Conservation (phyloP, 2,888 invertebrate genomes). For the Calephelis perditalis region DNA sequence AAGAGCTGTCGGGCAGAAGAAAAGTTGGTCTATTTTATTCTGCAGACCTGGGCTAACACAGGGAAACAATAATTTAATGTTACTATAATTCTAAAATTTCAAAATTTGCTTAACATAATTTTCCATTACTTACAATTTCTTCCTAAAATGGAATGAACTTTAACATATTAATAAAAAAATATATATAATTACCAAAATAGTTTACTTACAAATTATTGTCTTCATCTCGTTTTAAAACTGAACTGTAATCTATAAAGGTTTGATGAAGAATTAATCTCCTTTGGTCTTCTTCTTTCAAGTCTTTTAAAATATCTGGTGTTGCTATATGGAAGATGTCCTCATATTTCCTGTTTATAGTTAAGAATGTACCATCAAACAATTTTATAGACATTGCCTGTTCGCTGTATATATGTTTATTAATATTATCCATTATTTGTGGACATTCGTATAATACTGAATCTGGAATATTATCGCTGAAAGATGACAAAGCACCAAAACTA, state of each 20-base stretch:
- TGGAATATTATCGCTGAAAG: conserved; percentile 32
- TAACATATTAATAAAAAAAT: too few relatives aligned
- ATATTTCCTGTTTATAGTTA: conserved; percentile 36
- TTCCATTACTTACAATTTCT: too few relatives aligned
- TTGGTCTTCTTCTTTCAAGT: conserved; percentile 29
- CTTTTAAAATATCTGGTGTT: conserved; percentile 37
- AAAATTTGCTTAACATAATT: too few relatives aligned
- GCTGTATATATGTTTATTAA: conserved; percentile 31
- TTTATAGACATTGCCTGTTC: conserved; percentile 9
- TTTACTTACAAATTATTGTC: conserved; percentile 57
- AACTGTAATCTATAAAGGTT: conserved; percentile 45
- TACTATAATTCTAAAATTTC: too few relatives aligned
- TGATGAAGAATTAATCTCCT: conserved; percentile 46
- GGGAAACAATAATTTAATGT: too few relatives aligned
- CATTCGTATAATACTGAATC: conserved; percentile 30
- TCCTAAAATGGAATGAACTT: too few relatives aligned
- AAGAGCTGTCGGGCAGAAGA: too few relatives aligned
- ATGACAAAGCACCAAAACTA: conserved; percentile 41
- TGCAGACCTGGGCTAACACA: too few relatives aligned
- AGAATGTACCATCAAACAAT: conserved; percentile 33
- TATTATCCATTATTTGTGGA: conserved; percentile 29
- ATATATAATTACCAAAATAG: too few relatives aligned
- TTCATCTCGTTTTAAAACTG: conserved; percentile 43
- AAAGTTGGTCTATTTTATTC: too few relatives aligned
- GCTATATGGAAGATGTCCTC: conserved; percentile 48